A percentile compares a stretch with the other conserved stretches of the same genome.
Evolutionary conservation across 1,140 invertebrate genomes (phyloP).

Genomic region (Hyles euphorbiae): DNA sequence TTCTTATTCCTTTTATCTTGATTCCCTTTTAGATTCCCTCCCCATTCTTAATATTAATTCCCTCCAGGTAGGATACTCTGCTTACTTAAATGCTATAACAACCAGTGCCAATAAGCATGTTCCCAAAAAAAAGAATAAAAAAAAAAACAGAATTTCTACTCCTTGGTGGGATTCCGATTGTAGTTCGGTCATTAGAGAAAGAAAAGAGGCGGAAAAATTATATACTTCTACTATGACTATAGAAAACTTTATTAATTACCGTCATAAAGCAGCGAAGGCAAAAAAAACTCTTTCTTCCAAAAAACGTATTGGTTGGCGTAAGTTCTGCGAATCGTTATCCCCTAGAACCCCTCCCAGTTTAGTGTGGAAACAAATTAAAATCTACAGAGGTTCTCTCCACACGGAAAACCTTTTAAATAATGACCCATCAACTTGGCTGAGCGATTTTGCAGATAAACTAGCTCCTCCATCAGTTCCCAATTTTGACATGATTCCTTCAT

Average conservation of each 20-base stretch:
- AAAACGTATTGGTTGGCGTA: background rate
- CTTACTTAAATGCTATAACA: background rate
- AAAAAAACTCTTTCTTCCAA: background rate
- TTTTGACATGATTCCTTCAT: background rate
- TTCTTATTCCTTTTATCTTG: background rate
- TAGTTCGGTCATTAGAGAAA: background rate
- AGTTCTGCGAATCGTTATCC: background rate
- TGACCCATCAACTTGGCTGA: constrained; percentile 12
- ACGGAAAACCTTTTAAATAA: background rate
- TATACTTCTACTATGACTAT: background rate
- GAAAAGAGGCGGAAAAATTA: background rate
- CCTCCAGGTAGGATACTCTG: background rate
- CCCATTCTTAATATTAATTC: background rate
- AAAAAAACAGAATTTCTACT: background rate
- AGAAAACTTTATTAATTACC: background rate
- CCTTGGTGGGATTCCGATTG: constrained; percentile 1
- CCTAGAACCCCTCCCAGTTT: background rate
- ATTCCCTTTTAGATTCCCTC: background rate
- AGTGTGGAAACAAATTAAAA: background rate
- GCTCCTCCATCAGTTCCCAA: constrained; percentile 21
- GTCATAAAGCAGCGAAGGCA: background rate
- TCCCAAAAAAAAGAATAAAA: background rate
- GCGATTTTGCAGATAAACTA: constrained; percentile 21
- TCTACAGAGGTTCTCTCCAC: constrained; percentile 12
- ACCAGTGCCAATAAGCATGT: background rate